These are phyloP conservation scores for Notospermus geniculatus DNA, from an alignment of 1,140 invertebrate species.

Conservation along the genomic window DNA sequence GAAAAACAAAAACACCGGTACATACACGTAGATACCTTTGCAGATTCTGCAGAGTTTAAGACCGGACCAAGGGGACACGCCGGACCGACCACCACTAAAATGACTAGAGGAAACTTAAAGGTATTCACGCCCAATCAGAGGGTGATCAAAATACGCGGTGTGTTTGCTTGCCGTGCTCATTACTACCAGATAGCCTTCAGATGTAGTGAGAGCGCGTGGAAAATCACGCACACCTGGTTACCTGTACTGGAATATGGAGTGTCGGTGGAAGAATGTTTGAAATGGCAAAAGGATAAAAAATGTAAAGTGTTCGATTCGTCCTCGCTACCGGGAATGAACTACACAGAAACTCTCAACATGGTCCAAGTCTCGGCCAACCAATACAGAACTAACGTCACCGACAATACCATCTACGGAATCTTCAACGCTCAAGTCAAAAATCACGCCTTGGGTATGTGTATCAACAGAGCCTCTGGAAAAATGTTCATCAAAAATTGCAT, in stretches of 20 bases:
- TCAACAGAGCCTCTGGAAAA: not conserved
- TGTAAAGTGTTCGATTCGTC: not conserved
- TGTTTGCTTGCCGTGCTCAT: not conserved
- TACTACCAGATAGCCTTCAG: slow-evolving; percentile 1
- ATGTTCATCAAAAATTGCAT: not conserved
- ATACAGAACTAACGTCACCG: slow-evolving; percentile 6
- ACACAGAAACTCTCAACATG: not conserved
- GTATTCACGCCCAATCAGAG: slow-evolving; percentile 6
- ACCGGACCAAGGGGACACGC: not conserved
- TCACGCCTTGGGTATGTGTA: not conserved
- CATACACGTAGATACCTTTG: not conserved
- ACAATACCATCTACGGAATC: slow-evolving; percentile 3
- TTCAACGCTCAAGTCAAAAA: not conserved
- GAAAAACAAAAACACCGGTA: slow-evolving; percentile 10
- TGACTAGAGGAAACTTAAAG: not conserved
- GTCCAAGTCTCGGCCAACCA: slow-evolving; percentile 6
- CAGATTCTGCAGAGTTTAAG: not conserved
- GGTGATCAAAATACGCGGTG: not conserved
- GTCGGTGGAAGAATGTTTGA: not conserved
- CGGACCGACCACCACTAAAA: not conserved
- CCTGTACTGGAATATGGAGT: not conserved
- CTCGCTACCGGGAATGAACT: not conserved
- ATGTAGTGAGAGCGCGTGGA: slow-evolving; percentile 5
- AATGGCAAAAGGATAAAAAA: not conserved
- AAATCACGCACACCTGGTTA: not conserved